Conservation (phyloP, 2,113 vertebrate genomes). For the Campylorhamphus procurvoides region DNA sequence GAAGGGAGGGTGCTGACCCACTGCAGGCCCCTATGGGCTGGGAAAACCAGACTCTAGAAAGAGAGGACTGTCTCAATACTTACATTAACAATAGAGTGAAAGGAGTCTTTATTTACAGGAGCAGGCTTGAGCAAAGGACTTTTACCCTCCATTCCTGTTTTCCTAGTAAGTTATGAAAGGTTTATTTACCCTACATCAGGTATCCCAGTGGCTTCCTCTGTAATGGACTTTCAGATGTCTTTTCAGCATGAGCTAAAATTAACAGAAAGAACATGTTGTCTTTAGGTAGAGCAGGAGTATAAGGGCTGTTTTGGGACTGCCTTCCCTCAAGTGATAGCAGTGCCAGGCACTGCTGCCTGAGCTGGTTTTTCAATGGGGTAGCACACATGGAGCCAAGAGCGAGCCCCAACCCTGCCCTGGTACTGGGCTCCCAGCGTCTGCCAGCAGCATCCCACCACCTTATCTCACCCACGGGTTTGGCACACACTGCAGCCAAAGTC, state of each 20-base stretch:
- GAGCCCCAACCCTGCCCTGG: not conserved
- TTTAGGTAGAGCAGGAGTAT: not conserved
- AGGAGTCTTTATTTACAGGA: slow-evolving; percentile 6
- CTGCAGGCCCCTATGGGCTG: fast-evolving
- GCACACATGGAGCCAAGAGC: not conserved
- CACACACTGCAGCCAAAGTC: not conserved
- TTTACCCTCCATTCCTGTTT: not conserved
- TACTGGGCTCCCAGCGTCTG: not conserved
- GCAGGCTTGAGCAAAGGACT: not conserved
- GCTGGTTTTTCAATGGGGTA: not conserved
- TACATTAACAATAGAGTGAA: not conserved
- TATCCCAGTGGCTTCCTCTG: not conserved
- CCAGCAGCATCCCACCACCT: not conserved
- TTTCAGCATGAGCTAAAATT: not conserved
- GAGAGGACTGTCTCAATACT: not conserved
- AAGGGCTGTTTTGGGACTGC: not conserved
- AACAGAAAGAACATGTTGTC: not conserved
- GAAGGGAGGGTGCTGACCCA: not conserved
- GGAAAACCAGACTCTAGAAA: not conserved
- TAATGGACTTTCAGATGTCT: not conserved
- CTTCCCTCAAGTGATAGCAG: not conserved
- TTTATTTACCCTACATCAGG: not conserved
- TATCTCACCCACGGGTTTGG: fast-evolving
- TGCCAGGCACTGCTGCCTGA: not conserved
- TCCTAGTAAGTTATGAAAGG: not conserved